Evolutionary conservation across 2,888 invertebrate genomes (phyloP), one percentile per base, ranked within the genome.

Genomic region (Eucriotettix oculatus): DNA sequence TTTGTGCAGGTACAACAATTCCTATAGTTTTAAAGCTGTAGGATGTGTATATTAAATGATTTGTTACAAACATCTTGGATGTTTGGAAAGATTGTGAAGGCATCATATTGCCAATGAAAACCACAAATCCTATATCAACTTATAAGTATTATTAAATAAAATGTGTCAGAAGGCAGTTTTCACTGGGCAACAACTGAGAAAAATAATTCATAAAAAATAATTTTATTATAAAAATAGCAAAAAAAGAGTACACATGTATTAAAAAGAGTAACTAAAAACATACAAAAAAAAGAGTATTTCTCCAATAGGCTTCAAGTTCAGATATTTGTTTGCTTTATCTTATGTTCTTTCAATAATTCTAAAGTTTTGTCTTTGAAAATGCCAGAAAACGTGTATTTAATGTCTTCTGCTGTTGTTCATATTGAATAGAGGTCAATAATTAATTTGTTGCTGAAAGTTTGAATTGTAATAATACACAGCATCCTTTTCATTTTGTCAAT

Each of bases 171-270:
- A 81, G 81, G 81, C 80, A 81, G 77, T 80, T 81, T 81, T 81
- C 81, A 81, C 80, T 79, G 73, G 80, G 81, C 81, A 81, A 81
- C 81, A 81, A 81, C 79, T 76, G 75, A 78, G 76, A 75, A 76
- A 78, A 78, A 78, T 78, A 78, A 78, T 79, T 79, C 75, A 76
- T 75, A 75, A 77, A 16, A 75, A 76, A 75, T 74, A 72, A 74
- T 73, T 71, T 78, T 80, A 80, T 69, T 70, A 71, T 77, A 76
- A 78, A 77, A 74, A 78, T 78, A 78, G 67, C 75, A 72, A 71
- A 72, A 75, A 73, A 75, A 78, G 77, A 73, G 68, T 73, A 74
- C 61, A 61, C 43, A 48, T 58, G 58, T 61, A 57, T 59, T 57
- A 56, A 61, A 58, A 61, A 61, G 57, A 52, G 57, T 57, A 54